Evolutionary conservation across 2,888 invertebrate genomes (phyloP), one percentile per base, ranked within the genome.

Genomic region (Tenodera sinensis): DNA sequence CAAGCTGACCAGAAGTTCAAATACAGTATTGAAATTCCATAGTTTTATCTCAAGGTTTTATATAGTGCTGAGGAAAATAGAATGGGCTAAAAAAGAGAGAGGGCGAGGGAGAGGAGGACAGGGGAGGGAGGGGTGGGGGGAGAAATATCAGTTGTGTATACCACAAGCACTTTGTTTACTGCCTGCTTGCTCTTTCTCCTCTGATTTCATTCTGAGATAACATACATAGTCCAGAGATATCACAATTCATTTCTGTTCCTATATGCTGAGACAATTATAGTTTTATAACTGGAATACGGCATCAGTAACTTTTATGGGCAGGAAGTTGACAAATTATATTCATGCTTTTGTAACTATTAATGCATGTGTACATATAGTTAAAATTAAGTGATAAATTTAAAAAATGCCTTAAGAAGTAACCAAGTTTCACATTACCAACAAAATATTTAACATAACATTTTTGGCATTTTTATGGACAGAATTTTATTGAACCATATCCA

Each of bases 241-340:
- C 47, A 47, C 47, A 42, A 85, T 27, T 47, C 85, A n/a, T 85
- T 34, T 71, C 54, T 71, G 54, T 25, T 71, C 20, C 15, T 47
- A 85, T 27, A 42, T 85, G 47, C 85, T 54, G 85, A 85, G 85
- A 54, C 85, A 85, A n/a, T 85, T 85, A 85, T 85, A 54, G 54
- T 54, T n/a, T 71, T 71, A 20, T 71, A 71, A 71, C 54, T 71
- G 54, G 54, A 71, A 2, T 25, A 71, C 20, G 54, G 20, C 25
- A 71, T 71, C 54, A 20, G 54, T 25, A 71, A 6, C 20, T 71
- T 71, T 20, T 25, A 71, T 71, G 54, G 54, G 54, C 54, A 71
- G 25, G 42, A 71, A 71, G 20, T 71, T 71, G 25, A 25, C 54
- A 71, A 71, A 71, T 71, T 71, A 71, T 20, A 71, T 25, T 20